phyloP scores from a whole-genome alignment of 2,113 vertebrate species.

The Choloepus hoffmanni region DNA sequence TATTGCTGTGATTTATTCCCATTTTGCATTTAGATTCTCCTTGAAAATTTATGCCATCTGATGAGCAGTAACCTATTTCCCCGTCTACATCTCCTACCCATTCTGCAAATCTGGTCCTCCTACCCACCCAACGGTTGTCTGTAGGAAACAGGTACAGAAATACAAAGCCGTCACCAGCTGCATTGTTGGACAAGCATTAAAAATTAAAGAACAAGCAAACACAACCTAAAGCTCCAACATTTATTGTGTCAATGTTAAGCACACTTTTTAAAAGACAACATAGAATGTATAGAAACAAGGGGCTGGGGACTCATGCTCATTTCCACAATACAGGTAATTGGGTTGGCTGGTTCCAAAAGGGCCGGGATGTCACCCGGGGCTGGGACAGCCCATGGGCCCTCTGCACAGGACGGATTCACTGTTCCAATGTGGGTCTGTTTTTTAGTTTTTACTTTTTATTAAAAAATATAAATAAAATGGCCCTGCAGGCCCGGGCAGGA shows the following conservation, averaged over 20 bases:
- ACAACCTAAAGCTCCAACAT: constrained; percentile 90
- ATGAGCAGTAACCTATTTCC: constrained; percentile 55
- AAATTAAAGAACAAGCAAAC: constrained; percentile 88
- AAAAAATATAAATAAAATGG: constrained; percentile 93
- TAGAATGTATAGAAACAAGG: constrained; percentile 85
- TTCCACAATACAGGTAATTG: constrained; percentile 80
- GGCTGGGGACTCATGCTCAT: constrained; percentile 80
- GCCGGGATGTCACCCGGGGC: constrained; percentile 75
- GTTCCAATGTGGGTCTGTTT: constrained; percentile 80
- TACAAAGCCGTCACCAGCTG: constrained; percentile 74
- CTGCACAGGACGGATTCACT: constrained; percentile 79
- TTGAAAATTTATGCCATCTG: constrained; percentile 56
- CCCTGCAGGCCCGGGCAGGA: constrained; percentile 84
- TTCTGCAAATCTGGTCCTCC: constrained; percentile 48
- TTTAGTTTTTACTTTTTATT: constrained; percentile 87
- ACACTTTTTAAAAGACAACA: constrained; percentile 86
- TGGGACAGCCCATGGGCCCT: constrained; percentile 78
- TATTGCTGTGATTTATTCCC: constrained; percentile 67
- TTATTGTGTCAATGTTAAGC: constrained; percentile 89
- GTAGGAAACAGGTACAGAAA: constrained; percentile 63
- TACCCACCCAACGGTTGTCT: constrained; percentile 9
- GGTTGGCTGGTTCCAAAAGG: constrained; percentile 83
- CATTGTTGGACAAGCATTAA: constrained; percentile 82
- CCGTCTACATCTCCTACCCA: constrained; percentile 34
- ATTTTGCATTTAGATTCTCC: constrained; percentile 74